These are phyloP conservation scores for Isurus oxyrinchus DNA, from an alignment of 2,113 vertebrate genomes.

Conservation along the genomic window DNA sequence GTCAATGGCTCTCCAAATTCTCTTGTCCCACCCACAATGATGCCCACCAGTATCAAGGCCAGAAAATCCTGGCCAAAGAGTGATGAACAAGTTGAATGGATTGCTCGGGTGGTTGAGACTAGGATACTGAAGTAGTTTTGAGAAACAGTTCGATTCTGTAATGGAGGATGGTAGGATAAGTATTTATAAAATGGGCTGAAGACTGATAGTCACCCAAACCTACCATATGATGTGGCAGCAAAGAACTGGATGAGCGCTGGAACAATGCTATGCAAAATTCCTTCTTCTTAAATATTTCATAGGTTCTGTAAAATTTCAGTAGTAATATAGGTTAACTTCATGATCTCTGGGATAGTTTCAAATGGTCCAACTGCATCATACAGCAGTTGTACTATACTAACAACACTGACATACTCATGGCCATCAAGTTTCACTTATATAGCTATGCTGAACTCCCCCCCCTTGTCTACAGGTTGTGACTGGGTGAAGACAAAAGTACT, in stretches of 20 bases:
- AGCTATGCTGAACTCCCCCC: neutral
- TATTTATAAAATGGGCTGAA: neutral
- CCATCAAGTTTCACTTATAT: neutral
- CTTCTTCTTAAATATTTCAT: neutral
- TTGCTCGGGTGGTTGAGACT: neutral
- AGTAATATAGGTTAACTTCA: neutral
- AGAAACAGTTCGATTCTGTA: neutral
- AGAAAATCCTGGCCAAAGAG: neutral
- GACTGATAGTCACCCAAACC: neutral
- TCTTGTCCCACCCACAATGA: too few relatives aligned
- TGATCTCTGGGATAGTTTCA: neutral
- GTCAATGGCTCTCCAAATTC: too few relatives aligned
- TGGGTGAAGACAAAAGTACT: neutral
- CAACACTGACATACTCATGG: neutral
- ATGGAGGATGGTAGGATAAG: neutral
- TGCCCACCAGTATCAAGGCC: too few relatives aligned
- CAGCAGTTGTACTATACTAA: neutral
- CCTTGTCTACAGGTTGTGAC: neutral
- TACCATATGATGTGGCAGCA: neutral
- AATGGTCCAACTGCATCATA: neutral
- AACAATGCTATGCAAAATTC: neutral
- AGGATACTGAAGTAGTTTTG: neutral
- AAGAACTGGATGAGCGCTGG: neutral
- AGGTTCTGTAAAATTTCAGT: neutral
- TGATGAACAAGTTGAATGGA: neutral